A percentile compares a stretch with the other conserved stretches of the same genome.
Evolutionary conservation across 2,797 vertebrate genomes (phyloP).

Genomic region (Pyrocephalus nanus): DNA sequence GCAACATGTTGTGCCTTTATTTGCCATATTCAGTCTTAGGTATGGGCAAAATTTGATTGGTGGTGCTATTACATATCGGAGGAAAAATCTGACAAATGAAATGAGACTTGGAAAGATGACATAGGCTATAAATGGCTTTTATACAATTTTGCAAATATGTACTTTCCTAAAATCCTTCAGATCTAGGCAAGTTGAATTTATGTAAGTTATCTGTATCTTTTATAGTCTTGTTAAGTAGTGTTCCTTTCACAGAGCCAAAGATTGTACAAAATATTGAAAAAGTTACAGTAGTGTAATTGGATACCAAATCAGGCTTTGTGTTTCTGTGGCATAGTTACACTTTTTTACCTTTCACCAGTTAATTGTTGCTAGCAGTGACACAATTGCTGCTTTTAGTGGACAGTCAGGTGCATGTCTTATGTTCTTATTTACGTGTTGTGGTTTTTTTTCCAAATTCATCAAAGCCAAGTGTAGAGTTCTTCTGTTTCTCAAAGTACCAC

Average conservation of each 20-base stretch:
- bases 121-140: neutral
- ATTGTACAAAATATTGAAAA: neutral
- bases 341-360: neutral
- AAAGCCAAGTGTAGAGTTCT: neutral
- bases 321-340: neutral
- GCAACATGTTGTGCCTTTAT: neutral
- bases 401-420: rapidly evolving
- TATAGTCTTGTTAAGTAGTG: neutral
- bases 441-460: neutral
- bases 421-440: neutral
- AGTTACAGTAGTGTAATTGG: neutral
- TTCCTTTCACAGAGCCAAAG: neutral
- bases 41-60: neutral
- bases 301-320: neutral
- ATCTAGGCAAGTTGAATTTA: neutral
- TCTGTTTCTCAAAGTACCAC: neutral
- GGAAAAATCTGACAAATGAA: neutral
- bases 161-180: neutral
- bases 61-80: neutral
- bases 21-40: rapidly evolving
- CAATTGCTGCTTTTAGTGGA: neutral
- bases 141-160: rapidly evolving
- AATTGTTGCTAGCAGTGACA: neutral
- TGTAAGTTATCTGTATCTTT: neutral
- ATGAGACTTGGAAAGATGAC: neutral